Base-by-base conservation (phyloP, 2,113 vertebrate species). In the Archocentrus centrarchus region DNA sequence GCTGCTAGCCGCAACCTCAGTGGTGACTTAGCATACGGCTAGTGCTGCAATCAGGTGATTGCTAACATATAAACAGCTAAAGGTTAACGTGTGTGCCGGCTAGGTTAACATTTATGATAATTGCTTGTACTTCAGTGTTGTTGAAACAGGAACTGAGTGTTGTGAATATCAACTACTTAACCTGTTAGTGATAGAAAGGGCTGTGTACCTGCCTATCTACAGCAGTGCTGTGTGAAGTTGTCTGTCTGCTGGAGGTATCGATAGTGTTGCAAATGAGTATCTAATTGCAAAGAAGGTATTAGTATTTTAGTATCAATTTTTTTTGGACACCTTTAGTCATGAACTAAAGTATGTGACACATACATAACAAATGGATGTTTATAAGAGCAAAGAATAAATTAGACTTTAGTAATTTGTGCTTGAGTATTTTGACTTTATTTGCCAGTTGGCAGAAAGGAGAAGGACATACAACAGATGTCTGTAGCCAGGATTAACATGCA, bases 1-100 rank as follows among this genome's bases (percentile, higher is more conserved):
- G 11, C 64, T 0, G 3, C 41, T 68, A 50, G 15, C 0, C 22
- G 18, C 41, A 68, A 50, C 41, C 1, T 68, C 22, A 50, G 1
- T 68, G 22, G 50, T 50, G 64, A 0, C 41, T 50, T 50, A 30
- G 27, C n/a, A 66, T 6, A 47, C 0, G 3, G 14, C 63, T 27
- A 66, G 44, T 68, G 22, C 47, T 68, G 64, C 39, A 18, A 47
- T 47, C 64, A 27, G 39, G 39, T 68, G 44, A 68, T 27, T 27
- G 39, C 22, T 27, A 68, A 68, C 0, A 1, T 68, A 68, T 47
- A 68, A 68, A 68, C 44, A 39, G 22, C 17, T 68, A 47, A 68
- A 41, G 10, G 10, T 41, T 41, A 41, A 41, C 3, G 39, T 41
- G 10, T 41, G 39, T 11, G 39, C 11, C 3, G 37, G 11, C 10